A percentile compares a stretch with the other conserved stretches of the same genome.
phyloP scores from a whole-genome alignment of 2,797 vertebrate genomes.

The Jordanella pulchra region DNA sequence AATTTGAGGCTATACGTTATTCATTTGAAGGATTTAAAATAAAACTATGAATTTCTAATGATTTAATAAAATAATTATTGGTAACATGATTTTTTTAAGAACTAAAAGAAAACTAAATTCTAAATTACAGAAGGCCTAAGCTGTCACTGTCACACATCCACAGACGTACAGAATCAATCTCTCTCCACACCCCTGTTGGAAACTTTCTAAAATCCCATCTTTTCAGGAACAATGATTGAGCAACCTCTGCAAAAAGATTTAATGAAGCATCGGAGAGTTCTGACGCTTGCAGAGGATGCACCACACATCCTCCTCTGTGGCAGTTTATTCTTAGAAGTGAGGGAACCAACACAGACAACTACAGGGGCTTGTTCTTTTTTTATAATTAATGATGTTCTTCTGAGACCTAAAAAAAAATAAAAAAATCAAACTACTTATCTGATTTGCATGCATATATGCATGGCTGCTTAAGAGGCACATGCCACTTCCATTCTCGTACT shows the following conservation, averaged over 20 bases:
- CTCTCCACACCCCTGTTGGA: conserved; percentile 4
- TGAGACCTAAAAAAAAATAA: conserved; percentile 40
- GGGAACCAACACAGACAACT: conserved; percentile 36
- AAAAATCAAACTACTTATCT: conserved; percentile 50
- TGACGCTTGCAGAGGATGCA: conserved; percentile 5
- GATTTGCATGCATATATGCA: conserved; percentile 37
- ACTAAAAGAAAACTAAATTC: not conserved
- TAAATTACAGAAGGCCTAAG: not conserved
- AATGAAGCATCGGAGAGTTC: conserved; percentile 29
- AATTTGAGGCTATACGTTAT: conserved; percentile 4
- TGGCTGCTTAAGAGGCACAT: conserved; percentile 46
- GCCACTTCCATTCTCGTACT: conserved; percentile 24
- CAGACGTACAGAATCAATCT: conserved; percentile 18
- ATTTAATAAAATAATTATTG: not conserved
- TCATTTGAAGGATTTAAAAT: conserved; percentile 2
- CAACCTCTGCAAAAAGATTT: conserved; percentile 30
- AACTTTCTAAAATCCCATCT: conserved; percentile 18
- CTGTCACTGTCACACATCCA: not conserved
- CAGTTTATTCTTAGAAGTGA: conserved; percentile 11
- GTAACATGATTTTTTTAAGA: not conserved
- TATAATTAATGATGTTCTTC: conserved; percentile 56
- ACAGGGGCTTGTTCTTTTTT: conserved; percentile 30
- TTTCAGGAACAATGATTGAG: conserved; percentile 35
- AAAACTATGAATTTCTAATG: not conserved
- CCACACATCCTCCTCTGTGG: conserved; percentile 17